Evolutionary conservation across 92 coral and sea anemone species (phyloP), one percentile per base, ranked within the genome.

Genomic region (Montipora capitata): DNA sequence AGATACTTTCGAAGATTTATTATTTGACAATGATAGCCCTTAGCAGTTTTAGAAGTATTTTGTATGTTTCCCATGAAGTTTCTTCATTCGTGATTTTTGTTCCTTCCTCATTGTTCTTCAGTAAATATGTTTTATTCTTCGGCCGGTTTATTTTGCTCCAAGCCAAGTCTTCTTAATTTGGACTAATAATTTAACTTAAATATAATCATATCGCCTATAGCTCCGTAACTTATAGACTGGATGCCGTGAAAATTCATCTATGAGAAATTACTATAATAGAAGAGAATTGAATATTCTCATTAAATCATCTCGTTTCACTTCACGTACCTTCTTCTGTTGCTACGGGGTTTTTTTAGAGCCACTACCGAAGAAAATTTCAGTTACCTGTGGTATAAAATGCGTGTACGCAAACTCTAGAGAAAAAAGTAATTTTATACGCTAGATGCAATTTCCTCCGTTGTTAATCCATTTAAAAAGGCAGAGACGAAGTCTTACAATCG

Each of bases 381-480:
- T 44, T 65, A 6, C 5, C 10, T 52, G 13, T 51, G 11, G 4
- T 5, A 18, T 52, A 14, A 18, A 6, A 11, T 8, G 52, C 77
- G 12, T 27, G 5, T 16, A 39, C 0, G 51, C 17, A 17, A 64
- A 18, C 35, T 73, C 16, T 14, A 11, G 17, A 54, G 45, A 6
- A 15, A 27, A n/a, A 12, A 20, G 62, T 48, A 16, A 27, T 18
- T 9, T 44, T 16, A 13, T 40, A 9, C 12, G 74, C 20, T 61
- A 45, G 18, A 11, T 81, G 38, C 39, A 73, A 73, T 68, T 72
- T 72, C 14, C 40, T 69, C 70, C 67, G 40, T 3, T 51, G 51
- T 38, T 52, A 70, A 70, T 69, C 65, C 67, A 69, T 68, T 81
- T 68, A 39, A 81, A 69, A 68, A 38, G 62, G 49, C 77, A 11